A percentile compares a stretch with the other conserved stretches of the same genome.
Conservation (phyloP, 2,113 vertebrate species). For the Zosterops lateralis region DNA sequence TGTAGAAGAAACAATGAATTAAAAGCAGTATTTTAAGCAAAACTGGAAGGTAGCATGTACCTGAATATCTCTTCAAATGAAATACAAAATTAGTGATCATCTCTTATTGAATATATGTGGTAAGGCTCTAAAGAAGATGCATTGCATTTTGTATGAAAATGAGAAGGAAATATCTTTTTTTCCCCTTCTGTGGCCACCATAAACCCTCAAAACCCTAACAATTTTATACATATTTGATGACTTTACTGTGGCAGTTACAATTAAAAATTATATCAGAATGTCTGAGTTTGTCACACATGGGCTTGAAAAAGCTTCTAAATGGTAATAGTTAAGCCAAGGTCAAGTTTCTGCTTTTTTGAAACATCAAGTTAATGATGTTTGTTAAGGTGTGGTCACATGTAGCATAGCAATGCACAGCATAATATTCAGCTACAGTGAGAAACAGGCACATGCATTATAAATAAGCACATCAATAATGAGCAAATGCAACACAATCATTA, state of each 20-base stretch:
- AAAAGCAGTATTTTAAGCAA: background rate
- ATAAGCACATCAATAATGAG: background rate
- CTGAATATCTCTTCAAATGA: background rate
- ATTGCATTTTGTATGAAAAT: background rate
- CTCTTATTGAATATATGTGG: background rate
- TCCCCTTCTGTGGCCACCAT: background rate
- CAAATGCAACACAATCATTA: background rate
- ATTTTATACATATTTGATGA: background rate
- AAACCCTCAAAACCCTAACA: background rate
- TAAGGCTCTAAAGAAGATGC: background rate
- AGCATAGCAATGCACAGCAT: background rate
- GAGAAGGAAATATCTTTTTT: rapidly evolving
- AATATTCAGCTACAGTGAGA: background rate
- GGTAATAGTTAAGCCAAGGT: background rate
- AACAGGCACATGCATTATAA: background rate
- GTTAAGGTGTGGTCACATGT: background rate
- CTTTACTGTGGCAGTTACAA: background rate
- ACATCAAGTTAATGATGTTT: background rate
- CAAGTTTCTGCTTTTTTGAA: background rate
- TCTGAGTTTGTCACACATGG: background rate
- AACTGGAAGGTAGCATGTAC: background rate
- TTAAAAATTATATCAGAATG: rapidly evolving
- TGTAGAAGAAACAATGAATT: background rate
- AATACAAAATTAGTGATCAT: background rate
- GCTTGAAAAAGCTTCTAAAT: background rate